Evolutionary conservation across 2,113 vertebrate genomes (phyloP), one percentile per base, ranked within the genome.

Genomic region (Lepisosteus osseus): DNA sequence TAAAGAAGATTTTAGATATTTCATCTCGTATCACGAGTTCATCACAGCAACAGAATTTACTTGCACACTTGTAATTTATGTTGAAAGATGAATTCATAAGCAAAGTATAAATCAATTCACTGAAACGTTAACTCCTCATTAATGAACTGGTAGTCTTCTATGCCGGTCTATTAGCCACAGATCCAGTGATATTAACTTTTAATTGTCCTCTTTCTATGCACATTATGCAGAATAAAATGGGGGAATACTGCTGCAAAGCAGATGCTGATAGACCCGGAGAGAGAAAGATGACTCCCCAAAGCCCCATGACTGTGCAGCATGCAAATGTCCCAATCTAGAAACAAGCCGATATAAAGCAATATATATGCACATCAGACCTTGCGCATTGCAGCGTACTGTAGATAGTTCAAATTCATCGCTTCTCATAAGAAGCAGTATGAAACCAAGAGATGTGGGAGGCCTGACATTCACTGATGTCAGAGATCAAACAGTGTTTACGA

Each of bases 281-380:
- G 57, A 11, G 57, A 59, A n/a, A 15, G 12, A 59, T 59, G 14
- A 13, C 14, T 59, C 57, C 57, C 57, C 5, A 11, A 59, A 59
- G 57, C 14, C 57, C 57, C 12, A 59, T 59, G 57, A 13, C 57
- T 59, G 57, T n/a, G n/a, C 57, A n/a, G 57, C 57, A 59, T 59
- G 57, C 57, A 59, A 59, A 59, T 59, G 57, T 59, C 57, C 57
- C 57, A 59, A 59, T 59, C 57, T 59, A 59, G 57, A 13, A 59
- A 13, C 12, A 59, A 6, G 12, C 57, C 13, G 57, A 59, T 59
- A 59, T 59, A 13, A 59, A 59, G 57, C 57, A 5, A 59, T 59
- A 59, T 59, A 13, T 59, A 59, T 59, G 57, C 57, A 59, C 57
- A 59, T 59, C 57, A 59, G 57, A 3, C 14, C 57, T 13, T n/a